phyloP scores from a whole-genome alignment of 2,888 invertebrate species.

The Cheilosia soror region DNA sequence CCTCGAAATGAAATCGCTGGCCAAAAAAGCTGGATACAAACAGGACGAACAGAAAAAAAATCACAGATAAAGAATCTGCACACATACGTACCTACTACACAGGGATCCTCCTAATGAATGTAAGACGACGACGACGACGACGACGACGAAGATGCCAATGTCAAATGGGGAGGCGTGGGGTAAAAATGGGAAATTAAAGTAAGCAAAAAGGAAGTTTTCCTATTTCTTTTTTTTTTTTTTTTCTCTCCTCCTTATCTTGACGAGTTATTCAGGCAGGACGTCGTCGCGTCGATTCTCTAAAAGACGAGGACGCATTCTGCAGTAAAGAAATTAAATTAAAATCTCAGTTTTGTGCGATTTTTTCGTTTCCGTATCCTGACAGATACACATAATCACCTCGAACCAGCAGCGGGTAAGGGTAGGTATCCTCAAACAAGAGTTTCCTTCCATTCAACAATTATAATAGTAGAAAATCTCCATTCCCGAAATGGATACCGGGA shows the following conservation, averaged over 20 bases:
- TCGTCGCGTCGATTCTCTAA: conserved; percentile 37
- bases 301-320: conserved; percentile 54
- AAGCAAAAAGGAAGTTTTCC: conserved; percentile 60
- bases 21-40: conserved; percentile 32
- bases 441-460: conserved; percentile 70
- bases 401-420: conserved; percentile 27
- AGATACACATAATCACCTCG: conserved; percentile 70
- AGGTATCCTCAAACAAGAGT: conserved; percentile 48
- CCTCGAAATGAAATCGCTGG: conserved; percentile 69
- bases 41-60: conserved; percentile 13
- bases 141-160: conserved; percentile 53
- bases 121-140: conserved; percentile 38
- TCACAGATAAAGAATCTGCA: conserved; percentile 57
- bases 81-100: conserved; percentile 25
- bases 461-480: conserved; percentile 68
- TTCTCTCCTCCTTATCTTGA: conserved; percentile 37
- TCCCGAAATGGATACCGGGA: conserved; percentile 51
- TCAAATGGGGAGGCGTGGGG: conserved; percentile 28
- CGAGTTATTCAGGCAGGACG: conserved; percentile 61
- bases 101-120: conserved; percentile 65
- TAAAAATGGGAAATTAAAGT: conserved; percentile 71
- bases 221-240: conserved; percentile 21
- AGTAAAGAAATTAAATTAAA: conserved; percentile 74
- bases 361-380: conserved; percentile 52
- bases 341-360: conserved; percentile 48